Conservation (phyloP, 2,797 vertebrate genomes). For the Tragopan temminckii region DNA sequence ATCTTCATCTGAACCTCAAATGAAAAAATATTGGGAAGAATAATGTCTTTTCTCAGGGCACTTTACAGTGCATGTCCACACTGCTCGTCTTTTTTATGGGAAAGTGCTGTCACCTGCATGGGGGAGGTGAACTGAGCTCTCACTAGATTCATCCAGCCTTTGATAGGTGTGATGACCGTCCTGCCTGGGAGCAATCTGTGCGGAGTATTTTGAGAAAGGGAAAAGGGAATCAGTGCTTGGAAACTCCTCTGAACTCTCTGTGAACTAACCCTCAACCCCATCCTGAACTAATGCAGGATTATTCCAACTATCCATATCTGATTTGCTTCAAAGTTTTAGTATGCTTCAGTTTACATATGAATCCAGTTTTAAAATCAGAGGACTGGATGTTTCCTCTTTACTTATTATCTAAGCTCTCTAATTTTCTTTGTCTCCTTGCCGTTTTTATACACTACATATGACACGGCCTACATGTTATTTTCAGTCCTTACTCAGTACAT, state of each 20-base stretch:
- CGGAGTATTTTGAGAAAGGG: not conserved
- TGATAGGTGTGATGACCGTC: not conserved
- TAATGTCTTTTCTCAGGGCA: not conserved
- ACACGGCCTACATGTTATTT: slow-evolving; percentile 36
- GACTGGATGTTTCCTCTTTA: slow-evolving; percentile 6
- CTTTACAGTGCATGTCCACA: not conserved
- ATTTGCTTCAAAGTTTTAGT: slow-evolving; percentile 34
- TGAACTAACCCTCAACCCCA: slow-evolving; percentile 30
- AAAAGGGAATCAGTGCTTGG: not conserved
- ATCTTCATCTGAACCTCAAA: not conserved
- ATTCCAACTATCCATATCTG: slow-evolving; percentile 14
- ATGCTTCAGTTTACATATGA: not conserved
- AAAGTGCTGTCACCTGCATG: not conserved
- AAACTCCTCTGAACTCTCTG: slow-evolving; percentile 26
- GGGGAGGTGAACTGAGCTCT: not conserved
- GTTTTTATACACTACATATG: not conserved
- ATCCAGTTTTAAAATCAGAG: slow-evolving; percentile 6
- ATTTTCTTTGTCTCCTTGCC: slow-evolving; percentile 29
- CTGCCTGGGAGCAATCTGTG: not conserved
- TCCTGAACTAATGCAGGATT: slow-evolving; percentile 12
- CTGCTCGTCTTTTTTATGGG: not conserved
- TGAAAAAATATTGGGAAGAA: not conserved
- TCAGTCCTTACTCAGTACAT: slow-evolving; percentile 6
- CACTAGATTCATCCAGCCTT: not conserved
- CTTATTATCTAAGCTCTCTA: slow-evolving; percentile 33